Percentiles rank a stretch among this genome's conserved stretches.
Evolutionary conservation across 1,140 invertebrate genomes (phyloP).

Genomic region (Chlorops oryzae): DNA sequence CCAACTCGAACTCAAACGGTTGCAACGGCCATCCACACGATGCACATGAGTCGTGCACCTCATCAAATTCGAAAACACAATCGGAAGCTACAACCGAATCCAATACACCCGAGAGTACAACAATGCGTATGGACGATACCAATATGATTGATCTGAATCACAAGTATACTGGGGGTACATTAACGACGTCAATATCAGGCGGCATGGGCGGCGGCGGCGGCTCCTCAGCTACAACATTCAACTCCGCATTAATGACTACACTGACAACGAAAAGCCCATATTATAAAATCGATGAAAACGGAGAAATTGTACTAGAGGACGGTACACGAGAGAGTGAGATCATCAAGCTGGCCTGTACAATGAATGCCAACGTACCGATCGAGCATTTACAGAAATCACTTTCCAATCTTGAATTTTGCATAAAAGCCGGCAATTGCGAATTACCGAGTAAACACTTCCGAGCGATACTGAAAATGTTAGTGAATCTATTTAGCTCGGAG

Average conservation of each 20-base stretch:
- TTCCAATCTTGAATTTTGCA: conserved; percentile 45
- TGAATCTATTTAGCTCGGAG: conserved; percentile 65
- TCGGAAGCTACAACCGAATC: conserved; percentile 47
- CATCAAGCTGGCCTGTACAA: conserved; percentile 40
- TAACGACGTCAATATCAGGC: conserved; percentile 8
- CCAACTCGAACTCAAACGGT: conserved; percentile 45
- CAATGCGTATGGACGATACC: conserved; percentile 38
- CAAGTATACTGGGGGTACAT: conserved; percentile 8
- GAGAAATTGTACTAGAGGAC: conserved; percentile 40
- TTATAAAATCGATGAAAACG: conserved; percentile 25
- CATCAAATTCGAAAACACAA: conserved; percentile 45
- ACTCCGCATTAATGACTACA: too few relatives aligned
- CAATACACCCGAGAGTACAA: conserved; percentile 46
- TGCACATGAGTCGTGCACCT: conserved; percentile 41
- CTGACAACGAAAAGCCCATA: conserved; percentile 2
- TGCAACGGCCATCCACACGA: conserved; percentile 51
- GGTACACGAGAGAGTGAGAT: conserved; percentile 48
- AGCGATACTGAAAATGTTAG: conserved; percentile 64
- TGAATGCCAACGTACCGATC: conserved; percentile 33
- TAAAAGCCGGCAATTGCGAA: conserved; percentile 49
- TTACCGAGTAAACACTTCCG: conserved; percentile 56
- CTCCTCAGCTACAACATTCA: too few relatives aligned
- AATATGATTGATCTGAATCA: conserved; percentile 18
- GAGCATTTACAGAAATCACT: conserved; percentile 41
- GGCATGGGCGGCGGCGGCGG: neutral